Evolutionary conservation across 2,113 vertebrate species (phyloP).

Genomic region (Urocitellus parryii): DNA sequence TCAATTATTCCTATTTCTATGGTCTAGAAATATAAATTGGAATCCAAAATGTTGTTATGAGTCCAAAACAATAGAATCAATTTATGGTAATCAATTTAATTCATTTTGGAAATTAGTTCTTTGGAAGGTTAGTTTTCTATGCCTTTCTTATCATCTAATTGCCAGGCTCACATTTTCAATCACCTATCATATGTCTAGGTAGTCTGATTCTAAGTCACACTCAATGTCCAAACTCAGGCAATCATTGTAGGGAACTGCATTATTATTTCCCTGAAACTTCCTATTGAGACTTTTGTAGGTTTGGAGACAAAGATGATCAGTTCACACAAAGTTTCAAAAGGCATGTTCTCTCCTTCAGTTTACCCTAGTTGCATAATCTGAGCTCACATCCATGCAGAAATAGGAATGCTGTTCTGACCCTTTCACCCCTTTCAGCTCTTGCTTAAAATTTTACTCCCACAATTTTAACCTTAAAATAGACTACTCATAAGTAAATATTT

Average conservation of each 20-base stretch:
- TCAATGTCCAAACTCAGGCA: neutral
- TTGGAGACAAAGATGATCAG: neutral
- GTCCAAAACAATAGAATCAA: neutral
- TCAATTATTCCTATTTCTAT: neutral
- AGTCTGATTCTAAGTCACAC: neutral
- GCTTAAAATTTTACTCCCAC: neutral
- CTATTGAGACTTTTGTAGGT: neutral
- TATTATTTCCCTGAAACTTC: neutral
- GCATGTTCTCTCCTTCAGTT: neutral
- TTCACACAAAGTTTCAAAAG: neutral
- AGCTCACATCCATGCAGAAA: neutral
- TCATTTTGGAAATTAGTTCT: neutral
- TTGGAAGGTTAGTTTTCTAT: slow-evolving; percentile 5
- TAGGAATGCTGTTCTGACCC: neutral
- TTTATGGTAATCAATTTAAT: neutral
- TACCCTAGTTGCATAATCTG: neutral
- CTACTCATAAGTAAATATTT: neutral
- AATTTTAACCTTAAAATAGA: slow-evolving; percentile 9
- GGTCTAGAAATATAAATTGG: neutral
- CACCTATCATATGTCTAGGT: neutral
- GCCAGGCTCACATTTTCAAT: neutral
- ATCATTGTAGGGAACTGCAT: neutral
- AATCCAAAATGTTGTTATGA: neutral
- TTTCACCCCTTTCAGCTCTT: neutral
- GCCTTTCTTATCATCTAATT: neutral